Base-by-base conservation (phyloP, 2,888 invertebrate species). In the Laspeyria flexula region DNA sequence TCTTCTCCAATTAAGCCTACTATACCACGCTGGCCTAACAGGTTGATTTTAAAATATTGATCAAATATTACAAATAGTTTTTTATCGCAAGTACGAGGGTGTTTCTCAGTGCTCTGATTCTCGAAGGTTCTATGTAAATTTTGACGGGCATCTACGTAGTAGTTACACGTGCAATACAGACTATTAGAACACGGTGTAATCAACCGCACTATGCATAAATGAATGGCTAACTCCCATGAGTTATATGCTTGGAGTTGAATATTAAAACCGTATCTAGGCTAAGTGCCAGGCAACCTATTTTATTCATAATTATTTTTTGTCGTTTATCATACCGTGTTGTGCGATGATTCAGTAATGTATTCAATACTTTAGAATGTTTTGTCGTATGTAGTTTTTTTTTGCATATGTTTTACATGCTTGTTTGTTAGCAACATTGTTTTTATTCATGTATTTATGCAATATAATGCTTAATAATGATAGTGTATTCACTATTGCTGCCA, bases 81-180 rank as follows among this genome's bases (percentile, higher is more conserved):
- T n/a, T 35, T 23, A 27, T 29, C n/a, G 9, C 11, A 1, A 3
- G 33, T 34, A 42, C 51, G 43, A 53, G 56, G 59, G 59, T 59
- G 55, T 56, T 13, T 40, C 9, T 55, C 63, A 61, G 65, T 70
- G 71, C 60, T 73, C 71, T 52, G 72, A 65, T 77, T 76, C 64
- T 55, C 47, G 84, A 87, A 88, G 85, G 88, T 65, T 79, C 60
- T 85, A 88, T 88, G 83, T 67, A 73, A 85, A 86, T 87, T 81
- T 85, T 71, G 75, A 72, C 69, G 71, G 71, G 71, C 77, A 73
- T 76, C 74, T 75, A 68, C 74, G 77, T 65, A 76, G 63, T 68
- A 60, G 52, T 53, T 73, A 72, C 77, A 75, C 75, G 76, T 75
- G 76, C 68, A 73, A 61, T 62, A 59, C 67, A 66, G 31, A 54